phyloP scores from a whole-genome alignment of 2,888 invertebrate genomes.

The Tanytarsus gracilentus region DNA sequence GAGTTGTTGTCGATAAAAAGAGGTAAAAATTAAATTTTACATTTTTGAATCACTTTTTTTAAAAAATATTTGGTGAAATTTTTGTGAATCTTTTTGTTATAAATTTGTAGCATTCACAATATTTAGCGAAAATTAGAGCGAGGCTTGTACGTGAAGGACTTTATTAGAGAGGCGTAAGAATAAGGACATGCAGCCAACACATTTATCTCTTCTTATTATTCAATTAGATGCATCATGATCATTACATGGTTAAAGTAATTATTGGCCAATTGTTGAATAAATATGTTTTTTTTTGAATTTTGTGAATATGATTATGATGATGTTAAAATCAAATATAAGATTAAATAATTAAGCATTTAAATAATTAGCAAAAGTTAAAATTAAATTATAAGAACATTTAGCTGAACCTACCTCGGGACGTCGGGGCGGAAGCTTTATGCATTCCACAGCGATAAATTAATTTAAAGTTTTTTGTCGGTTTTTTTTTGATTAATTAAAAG shows the following conservation, averaged over 20 bases:
- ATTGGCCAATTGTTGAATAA: too few relatives aligned
- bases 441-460: slow-evolving; percentile 26
- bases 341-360: too few relatives aligned
- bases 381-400: slow-evolving; percentile 30
- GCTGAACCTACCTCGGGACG: slow-evolving; percentile 75
- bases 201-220: too few relatives aligned
- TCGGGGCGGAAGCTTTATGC: slow-evolving; percentile 67
- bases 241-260: too few relatives aligned
- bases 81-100: not conserved
- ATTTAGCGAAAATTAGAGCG: not conserved
- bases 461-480: slow-evolving; percentile 9
- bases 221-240: too few relatives aligned
- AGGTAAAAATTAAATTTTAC: slow-evolving; percentile 6
- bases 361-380: too few relatives aligned
- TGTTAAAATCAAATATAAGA: too few relatives aligned
- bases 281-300: too few relatives aligned
- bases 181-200: slow-evolving; percentile 29
- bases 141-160: not conserved
- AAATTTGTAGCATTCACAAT: not conserved
- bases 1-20: slow-evolving; percentile 28
- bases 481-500: slow-evolving; percentile 27
- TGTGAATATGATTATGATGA: too few relatives aligned
- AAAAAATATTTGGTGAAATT: not conserved
- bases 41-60: slow-evolving; percentile 10
- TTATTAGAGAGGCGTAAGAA: not conserved